These are phyloP conservation scores for Anorthoa munda DNA, from an alignment of 2,888 invertebrate species.

Conservation along the genomic window DNA sequence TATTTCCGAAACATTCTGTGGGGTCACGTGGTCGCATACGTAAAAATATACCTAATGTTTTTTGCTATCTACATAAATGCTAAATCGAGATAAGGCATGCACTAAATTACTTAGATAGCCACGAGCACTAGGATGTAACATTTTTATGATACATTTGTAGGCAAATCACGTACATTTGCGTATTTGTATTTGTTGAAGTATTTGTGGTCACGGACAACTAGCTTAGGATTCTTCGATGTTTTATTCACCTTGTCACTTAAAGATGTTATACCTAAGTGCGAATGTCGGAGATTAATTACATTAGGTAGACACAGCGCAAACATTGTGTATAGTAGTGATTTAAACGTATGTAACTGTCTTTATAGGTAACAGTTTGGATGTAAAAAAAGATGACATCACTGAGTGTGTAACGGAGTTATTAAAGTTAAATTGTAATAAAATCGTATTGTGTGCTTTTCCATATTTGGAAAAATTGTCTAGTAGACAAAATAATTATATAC, in stretches of 20 bases:
- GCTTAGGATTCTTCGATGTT: not conserved
- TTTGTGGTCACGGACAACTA: constrained; percentile 41
- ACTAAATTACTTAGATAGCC: not conserved
- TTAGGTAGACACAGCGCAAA: not conserved
- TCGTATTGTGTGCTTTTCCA: too few species aligned
- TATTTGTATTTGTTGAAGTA: constrained; percentile 25
- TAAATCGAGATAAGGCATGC: constrained; percentile 16
- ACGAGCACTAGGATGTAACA: constrained; percentile 12
- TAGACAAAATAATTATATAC: too few species aligned
- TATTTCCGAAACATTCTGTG: not conserved
- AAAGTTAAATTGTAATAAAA: too few species aligned
- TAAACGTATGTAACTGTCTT: too few species aligned
- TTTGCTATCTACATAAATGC: not conserved
- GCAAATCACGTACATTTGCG: constrained; percentile 22
- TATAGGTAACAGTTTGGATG: too few species aligned
- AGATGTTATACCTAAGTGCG: not conserved
- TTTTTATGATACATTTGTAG: constrained; percentile 25
- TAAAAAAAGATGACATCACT: too few species aligned
- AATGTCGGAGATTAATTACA: constrained; percentile 4
- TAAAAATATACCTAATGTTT: not conserved
- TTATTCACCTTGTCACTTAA: constrained; percentile 20
- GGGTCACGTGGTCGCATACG: too few species aligned
- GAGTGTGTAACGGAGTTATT: too few species aligned
- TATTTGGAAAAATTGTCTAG: too few species aligned
- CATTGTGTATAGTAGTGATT: not conserved